phyloP scores from a whole-genome alignment of 2,797 vertebrate species.

The Tragelaphus oryx region DNA sequence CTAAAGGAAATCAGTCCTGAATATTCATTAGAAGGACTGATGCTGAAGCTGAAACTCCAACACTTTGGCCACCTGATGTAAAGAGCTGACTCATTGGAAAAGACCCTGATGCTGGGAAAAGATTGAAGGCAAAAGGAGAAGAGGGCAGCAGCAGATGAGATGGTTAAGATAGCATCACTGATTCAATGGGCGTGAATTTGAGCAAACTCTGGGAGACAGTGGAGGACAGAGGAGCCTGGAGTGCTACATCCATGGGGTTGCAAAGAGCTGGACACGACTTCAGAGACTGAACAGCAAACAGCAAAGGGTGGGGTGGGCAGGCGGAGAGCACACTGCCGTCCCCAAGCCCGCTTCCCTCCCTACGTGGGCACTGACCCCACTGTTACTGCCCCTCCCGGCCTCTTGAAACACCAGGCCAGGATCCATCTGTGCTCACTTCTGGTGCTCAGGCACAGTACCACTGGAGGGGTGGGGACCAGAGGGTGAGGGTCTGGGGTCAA shows the following conservation, averaged over 20 bases:
- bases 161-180: background rate
- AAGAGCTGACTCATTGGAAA: background rate
- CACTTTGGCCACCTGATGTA: background rate
- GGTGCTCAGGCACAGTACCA: no score
- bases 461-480: background rate
- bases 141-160: background rate
- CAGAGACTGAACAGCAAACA: background rate
- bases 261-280: background rate
- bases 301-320: fast-evolving
- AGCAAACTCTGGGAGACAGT: background rate
- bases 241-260: background rate
- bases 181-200: background rate
- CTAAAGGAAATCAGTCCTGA: background rate
- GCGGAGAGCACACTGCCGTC: background rate
- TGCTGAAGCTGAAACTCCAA: background rate
- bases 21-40: background rate
- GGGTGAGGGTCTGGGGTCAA: no score
- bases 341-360: background rate
- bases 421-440: background rate
- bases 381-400: background rate
- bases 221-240: background rate
- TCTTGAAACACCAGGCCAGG: background rate
- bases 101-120: background rate
- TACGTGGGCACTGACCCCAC: background rate
- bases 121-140: background rate